These are phyloP conservation scores for Lutjanus argentimaculatus DNA, from an alignment of 2,797 vertebrate genomes.

Conservation along the genomic window DNA sequence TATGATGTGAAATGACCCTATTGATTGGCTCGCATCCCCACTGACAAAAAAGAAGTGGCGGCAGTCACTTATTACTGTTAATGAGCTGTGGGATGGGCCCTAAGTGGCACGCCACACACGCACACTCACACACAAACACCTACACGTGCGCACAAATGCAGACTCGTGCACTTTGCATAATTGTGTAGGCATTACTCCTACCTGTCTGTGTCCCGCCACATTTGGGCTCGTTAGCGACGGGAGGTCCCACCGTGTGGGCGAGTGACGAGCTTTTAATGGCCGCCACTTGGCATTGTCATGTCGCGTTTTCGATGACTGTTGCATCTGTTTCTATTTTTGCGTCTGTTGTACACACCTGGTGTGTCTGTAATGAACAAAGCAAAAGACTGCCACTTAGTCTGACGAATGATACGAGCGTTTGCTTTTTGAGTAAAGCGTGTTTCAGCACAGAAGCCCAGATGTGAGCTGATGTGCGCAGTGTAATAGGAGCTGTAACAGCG, in stretches of 20 bases:
- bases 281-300: conserved; percentile 76
- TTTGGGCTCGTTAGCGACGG: conserved; percentile 72
- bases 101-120: conserved; percentile 72
- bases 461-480: conserved; percentile 53
- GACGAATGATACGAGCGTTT: conserved; percentile 63
- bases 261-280: conserved; percentile 83
- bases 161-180: conserved; percentile 66
- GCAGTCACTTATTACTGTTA: conserved; percentile 88
- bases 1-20: conserved; percentile 89
- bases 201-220: conserved; percentile 75
- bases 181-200: conserved; percentile 71
- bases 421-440: conserved; percentile 52
- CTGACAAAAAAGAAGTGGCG: conserved; percentile 87
- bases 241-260: conserved; percentile 74
- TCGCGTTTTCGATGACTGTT: conserved; percentile 75
- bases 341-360: conserved; percentile 76
- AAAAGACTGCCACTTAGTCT: conserved; percentile 64
- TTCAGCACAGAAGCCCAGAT: conserved; percentile 55
- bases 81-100: conserved; percentile 86
- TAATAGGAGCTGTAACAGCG: conserved; percentile 54
- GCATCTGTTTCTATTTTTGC: conserved; percentile 76
- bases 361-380: conserved; percentile 70
- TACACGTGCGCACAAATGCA: conserved; percentile 19
- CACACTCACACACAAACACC: conserved; percentile 19
- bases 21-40: conserved; percentile 87